phyloP scores from a whole-genome alignment of 2,888 invertebrate species.

The Cantharis rustica region DNA sequence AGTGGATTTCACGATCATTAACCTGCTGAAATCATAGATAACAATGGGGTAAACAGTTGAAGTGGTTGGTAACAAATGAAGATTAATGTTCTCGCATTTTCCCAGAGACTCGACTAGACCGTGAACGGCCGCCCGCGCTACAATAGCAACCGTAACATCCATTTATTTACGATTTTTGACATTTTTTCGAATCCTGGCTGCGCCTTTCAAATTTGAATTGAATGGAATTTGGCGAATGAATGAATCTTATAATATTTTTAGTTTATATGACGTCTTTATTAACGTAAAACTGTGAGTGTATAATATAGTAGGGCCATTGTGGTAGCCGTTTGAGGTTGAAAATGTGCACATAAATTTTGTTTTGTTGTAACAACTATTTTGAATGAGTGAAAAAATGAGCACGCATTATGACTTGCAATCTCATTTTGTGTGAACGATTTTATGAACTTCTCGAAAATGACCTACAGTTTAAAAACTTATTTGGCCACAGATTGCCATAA shows the following conservation, averaged over 20 bases:
- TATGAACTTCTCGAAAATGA: slow-evolving; percentile 4
- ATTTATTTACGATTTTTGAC: slow-evolving; percentile 52
- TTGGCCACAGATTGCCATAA: slow-evolving; percentile 47
- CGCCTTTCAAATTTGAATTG: slow-evolving; percentile 44
- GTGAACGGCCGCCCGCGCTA: slow-evolving; percentile 32
- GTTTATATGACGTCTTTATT: slow-evolving; percentile 49
- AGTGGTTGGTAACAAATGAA: slow-evolving; percentile 57
- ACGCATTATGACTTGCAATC: slow-evolving; percentile 25
- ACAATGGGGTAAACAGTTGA: slow-evolving; percentile 53
- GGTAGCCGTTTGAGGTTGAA: slow-evolving; percentile 49
- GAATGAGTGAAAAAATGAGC: not conserved
- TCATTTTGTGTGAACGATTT: slow-evolving; percentile 9
- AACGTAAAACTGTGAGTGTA: slow-evolving; percentile 36
- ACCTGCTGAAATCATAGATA: slow-evolving; percentile 43
- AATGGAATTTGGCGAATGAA: slow-evolving; percentile 43
- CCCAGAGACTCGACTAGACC: slow-evolving; percentile 43
- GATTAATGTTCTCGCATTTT: slow-evolving; percentile 53
- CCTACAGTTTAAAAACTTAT: slow-evolving; percentile 36
- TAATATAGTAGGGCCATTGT: slow-evolving; percentile 40
- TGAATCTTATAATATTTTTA: slow-evolving; percentile 45
- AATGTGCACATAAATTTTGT: slow-evolving; percentile 48
- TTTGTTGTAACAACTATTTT: slow-evolving; percentile 29
- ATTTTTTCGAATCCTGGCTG: slow-evolving; percentile 48
- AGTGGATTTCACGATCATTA: slow-evolving; percentile 28
- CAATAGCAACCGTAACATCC: slow-evolving; percentile 36